phyloP scores from a whole-genome alignment of 2,797 vertebrate genomes.

The Danio albolineatus region DNA sequence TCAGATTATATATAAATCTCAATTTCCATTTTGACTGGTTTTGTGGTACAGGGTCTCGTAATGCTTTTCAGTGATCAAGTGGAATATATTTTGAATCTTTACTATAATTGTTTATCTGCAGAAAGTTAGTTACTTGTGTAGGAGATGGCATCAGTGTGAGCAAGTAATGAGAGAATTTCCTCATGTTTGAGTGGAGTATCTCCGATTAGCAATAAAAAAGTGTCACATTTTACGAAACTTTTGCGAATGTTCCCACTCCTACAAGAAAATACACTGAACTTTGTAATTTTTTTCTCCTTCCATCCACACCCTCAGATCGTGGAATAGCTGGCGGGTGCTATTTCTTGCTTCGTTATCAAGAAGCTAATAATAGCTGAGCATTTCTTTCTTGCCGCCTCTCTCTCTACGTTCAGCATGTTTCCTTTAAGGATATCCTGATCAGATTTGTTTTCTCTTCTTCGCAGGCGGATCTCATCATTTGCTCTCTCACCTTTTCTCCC shows the following conservation, averaged over 20 bases:
- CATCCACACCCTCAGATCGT: neutral
- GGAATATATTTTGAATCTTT: no score
- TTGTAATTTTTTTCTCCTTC: slow-evolving; percentile 4
- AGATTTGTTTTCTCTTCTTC: slow-evolving; percentile 66
- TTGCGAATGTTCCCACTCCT: slow-evolving; percentile 14
- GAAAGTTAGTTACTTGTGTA: neutral
- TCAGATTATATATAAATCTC: no score
- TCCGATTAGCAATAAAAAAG: neutral
- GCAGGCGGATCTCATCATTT: slow-evolving; percentile 57
- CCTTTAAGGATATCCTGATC: slow-evolving; percentile 76
- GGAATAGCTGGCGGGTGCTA: slow-evolving; percentile 40
- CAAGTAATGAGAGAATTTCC: neutral
- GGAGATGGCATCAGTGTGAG: neutral
- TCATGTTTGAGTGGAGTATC: neutral
- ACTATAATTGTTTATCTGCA: neutral
- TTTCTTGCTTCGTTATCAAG: slow-evolving; percentile 68
- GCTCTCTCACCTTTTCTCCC: slow-evolving; percentile 22
- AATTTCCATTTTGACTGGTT: no score
- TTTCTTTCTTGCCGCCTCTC: slow-evolving; percentile 60
- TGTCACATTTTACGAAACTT: slow-evolving; percentile 10
- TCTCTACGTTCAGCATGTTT: slow-evolving; percentile 53
- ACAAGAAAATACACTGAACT: slow-evolving; percentile 18
- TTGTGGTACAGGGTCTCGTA: no score
- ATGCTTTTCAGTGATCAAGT: no score
- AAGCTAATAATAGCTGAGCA: slow-evolving; percentile 77